Base-by-base conservation (phyloP, 2,113 vertebrate genomes). In the Hydropotes inermis region DNA sequence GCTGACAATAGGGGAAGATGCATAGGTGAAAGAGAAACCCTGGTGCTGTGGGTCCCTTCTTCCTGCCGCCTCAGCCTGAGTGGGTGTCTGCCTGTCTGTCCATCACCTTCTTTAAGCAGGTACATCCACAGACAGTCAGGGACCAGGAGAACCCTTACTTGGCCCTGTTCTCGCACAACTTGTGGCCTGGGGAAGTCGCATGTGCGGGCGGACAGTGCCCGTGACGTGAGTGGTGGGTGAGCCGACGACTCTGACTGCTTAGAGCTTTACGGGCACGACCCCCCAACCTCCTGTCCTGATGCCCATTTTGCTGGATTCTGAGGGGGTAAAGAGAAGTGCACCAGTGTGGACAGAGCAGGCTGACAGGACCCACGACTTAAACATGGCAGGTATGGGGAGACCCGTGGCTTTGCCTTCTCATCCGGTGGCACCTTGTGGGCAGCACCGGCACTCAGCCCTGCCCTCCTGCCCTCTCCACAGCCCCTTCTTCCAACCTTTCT, bases 1-100 rank as follows among this genome's bases (percentile, higher is more conserved):
- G 57, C 70, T 95, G 78, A 96, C 86, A 74, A 84, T 33, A 84
- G 67, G 47, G 78, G 23, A 17, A 23, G 94, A 14, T 7, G 30
- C 4, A 2, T 9, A 76, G 91, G 85, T 2, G 1, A 88, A 28
- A 1, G 50, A 50, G 55, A 67, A 67, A 8, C 30, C 58, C 39
- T 1, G 43, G 74, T 9, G 9, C 12, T 19, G n/a, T 4, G 12
- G 47, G 13, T 39, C 67, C 94, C 91, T 85, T 79, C 76, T 95
- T 47, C 85, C 39, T 70, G 67, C 36, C 0, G 9, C 55, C 30
- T 43, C 6, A 28, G 74, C 60, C 33, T 27, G 33, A 81, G 50
- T 3, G 28, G 55, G 30, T 70, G 30, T 21, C 36, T 58, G 67
- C 61, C 70, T 83, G n/a, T 93, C 58, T 28, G 19, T 33, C 60